A percentile compares a stretch with the other conserved stretches of the same genome.
phyloP scores from a whole-genome alignment of 2,888 invertebrate genomes.

The Gibbula magus region DNA sequence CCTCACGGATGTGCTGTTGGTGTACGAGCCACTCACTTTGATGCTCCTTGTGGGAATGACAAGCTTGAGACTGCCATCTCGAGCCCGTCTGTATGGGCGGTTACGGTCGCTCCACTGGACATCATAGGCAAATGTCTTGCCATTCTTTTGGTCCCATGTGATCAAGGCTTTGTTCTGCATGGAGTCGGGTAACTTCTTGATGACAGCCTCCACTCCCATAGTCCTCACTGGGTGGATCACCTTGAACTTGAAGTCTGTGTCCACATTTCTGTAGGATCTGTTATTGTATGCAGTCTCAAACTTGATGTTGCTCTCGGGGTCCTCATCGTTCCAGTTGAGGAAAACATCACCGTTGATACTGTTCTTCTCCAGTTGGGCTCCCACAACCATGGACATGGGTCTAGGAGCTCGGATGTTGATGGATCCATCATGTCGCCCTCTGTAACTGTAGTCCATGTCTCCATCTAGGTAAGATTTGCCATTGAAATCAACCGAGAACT shows the following conservation, averaged over 20 bases:
- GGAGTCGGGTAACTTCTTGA: constrained; percentile 39
- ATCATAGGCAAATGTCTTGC: constrained; percentile 51
- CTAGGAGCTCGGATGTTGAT: constrained; percentile 52
- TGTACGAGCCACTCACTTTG: constrained; percentile 48
- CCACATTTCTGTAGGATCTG: constrained; percentile 32
- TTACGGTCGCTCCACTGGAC: constrained; percentile 41
- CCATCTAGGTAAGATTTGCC: constrained; percentile 50
- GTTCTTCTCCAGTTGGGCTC: constrained; percentile 43
- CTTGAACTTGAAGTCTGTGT: constrained; percentile 32
- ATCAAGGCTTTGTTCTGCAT: constrained; percentile 45
- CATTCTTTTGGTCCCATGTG: constrained; percentile 54
- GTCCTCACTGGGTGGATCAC: constrained; percentile 54
- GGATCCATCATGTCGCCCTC: constrained; percentile 23
- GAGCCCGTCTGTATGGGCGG: constrained; percentile 39
- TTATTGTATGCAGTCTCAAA: constrained; percentile 47
- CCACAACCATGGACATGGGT: constrained; percentile 50
- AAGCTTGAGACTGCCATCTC: constrained; percentile 48
- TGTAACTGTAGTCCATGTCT: constrained; percentile 33
- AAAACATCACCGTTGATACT: constrained; percentile 49
- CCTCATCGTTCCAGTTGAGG: constrained; percentile 67
- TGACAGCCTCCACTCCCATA: constrained; percentile 47
- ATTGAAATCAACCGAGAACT: constrained; percentile 41
- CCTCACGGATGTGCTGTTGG: constrained; percentile 35
- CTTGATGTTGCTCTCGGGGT: constrained; percentile 50
- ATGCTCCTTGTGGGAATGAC: constrained; percentile 56